Evolutionary conservation across 2,888 invertebrate species (phyloP), one percentile per base, ranked within the genome.

Genomic region (Allacma fusca): DNA sequence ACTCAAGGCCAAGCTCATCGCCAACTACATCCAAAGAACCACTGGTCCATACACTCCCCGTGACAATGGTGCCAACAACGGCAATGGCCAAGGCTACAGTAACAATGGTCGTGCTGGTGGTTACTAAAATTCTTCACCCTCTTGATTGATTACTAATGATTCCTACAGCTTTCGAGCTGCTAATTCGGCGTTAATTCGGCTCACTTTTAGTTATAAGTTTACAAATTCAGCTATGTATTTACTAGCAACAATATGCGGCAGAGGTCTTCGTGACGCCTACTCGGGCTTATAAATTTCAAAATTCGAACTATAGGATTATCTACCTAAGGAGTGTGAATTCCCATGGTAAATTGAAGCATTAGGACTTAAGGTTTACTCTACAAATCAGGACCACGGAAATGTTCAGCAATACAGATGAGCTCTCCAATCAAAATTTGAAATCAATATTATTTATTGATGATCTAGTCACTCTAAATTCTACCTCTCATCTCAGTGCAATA

Each of bases 11-110:
- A 7, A 23, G 7, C 72, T 72, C 28, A 57, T 72, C 21, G 72
- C 72, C 57, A 72, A 72, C 59, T 72, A 72, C 59, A 72, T 72
- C 29, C 72, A 72, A 72, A 57, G 59, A 72, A 57, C 72, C 26
- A 28, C 59, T 26, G 72, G 72, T 12, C 24, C 44, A 23, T 72
- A 72, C 57, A 57, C 59, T 57, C 57, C 57, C 2, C 62, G 62
- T 62, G 50, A 50, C 50, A 50, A 50, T n/a, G 62, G 62, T 24
- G 62, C 9, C 24, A 24, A 24, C 23, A 24, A 24, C 16, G 5
- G 62, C 23, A 24, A 24, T 26, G 5, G 62, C 24, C 12, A 24
- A 12, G 62, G 62, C 24, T 62, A 62, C 62, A 62, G 62, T 24
- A 24, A n/a, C n/a, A 24, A 21, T 24, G 24, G 62, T 26, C 1